These are phyloP conservation scores for Suricata suricatta DNA, from an alignment of 2,113 vertebrate species.

Conservation along the genomic window DNA sequence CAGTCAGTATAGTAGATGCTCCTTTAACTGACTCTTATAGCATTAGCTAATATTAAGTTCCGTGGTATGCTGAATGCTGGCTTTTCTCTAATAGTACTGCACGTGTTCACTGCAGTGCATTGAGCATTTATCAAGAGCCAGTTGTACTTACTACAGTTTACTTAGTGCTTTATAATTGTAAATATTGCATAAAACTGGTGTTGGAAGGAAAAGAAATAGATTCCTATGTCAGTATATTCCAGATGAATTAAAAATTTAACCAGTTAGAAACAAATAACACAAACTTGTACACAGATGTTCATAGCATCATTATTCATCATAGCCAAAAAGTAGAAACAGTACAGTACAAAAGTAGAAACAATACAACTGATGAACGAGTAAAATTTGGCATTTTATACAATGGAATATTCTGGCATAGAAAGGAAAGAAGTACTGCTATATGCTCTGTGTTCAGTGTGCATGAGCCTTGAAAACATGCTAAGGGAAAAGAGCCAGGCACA, in stretches of 20 bases:
- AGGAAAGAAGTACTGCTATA: neutral
- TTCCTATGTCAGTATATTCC: neutral
- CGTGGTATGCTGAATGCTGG: neutral
- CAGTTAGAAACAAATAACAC: neutral
- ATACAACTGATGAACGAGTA: neutral
- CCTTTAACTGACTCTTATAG: neutral
- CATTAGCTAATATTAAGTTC: neutral
- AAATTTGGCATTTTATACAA: neutral
- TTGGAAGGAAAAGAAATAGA: slow-evolving; percentile 33
- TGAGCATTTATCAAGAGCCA: neutral
- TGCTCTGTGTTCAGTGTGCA: neutral
- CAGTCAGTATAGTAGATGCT: neutral
- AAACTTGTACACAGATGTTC: neutral
- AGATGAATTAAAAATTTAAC: slow-evolving; percentile 22
- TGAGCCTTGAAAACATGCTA: neutral
- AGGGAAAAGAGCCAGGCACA: neutral
- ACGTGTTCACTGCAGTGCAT: neutral
- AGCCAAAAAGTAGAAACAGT: neutral
- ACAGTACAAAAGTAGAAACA: neutral
- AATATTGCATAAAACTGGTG: neutral
- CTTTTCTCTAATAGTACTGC: neutral
- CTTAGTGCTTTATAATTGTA: neutral
- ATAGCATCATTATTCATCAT: slow-evolving; percentile 26
- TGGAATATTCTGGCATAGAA: neutral
- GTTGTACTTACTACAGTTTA: neutral